Percentiles rank a stretch among this genome's conserved stretches.
Conservation (phyloP, 2,113 vertebrate species). For the Psittacula cyanocephala region DNA sequence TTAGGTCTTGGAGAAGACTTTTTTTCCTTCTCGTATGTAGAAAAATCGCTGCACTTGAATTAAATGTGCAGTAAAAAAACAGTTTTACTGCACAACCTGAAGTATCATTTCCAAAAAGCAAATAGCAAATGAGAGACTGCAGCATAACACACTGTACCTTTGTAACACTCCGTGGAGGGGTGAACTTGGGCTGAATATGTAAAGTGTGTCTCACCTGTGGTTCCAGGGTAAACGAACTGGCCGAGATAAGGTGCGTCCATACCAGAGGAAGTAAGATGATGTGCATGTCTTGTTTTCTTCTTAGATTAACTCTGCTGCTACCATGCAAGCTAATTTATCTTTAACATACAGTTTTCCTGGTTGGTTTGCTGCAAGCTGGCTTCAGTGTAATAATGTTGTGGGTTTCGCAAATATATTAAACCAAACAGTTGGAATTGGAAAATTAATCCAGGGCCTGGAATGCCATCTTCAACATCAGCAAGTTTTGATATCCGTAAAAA, state of each 20-base stretch:
- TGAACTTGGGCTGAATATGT: neutral
- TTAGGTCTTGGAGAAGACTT: neutral
- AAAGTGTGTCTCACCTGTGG: constrained; percentile 42
- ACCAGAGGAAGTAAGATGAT: constrained; percentile 70
- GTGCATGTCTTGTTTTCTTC: constrained; percentile 67
- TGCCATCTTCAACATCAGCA: neutral
- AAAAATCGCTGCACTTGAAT: neutral
- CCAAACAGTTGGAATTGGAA: neutral
- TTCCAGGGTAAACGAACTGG: constrained; percentile 72
- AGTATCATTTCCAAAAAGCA: neutral
- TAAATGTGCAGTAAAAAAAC: neutral
- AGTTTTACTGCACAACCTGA: neutral
- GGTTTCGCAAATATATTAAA: neutral
- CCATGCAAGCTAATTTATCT: constrained; percentile 42
- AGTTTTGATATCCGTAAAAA: neutral
- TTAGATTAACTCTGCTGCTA: constrained; percentile 48
- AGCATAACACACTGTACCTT: neutral
- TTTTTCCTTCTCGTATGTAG: neutral
- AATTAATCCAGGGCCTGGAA: neutral
- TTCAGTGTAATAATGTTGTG: neutral
- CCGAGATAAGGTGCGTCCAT: constrained; percentile 75
- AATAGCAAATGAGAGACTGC: neutral
- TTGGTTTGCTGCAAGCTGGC: constrained; percentile 30
- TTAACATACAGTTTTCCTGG: neutral
- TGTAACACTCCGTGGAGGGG: neutral